These are phyloP conservation scores for Eutrigla gurnardus DNA, from an alignment of 2,797 vertebrate genomes.

Conservation along the genomic window DNA sequence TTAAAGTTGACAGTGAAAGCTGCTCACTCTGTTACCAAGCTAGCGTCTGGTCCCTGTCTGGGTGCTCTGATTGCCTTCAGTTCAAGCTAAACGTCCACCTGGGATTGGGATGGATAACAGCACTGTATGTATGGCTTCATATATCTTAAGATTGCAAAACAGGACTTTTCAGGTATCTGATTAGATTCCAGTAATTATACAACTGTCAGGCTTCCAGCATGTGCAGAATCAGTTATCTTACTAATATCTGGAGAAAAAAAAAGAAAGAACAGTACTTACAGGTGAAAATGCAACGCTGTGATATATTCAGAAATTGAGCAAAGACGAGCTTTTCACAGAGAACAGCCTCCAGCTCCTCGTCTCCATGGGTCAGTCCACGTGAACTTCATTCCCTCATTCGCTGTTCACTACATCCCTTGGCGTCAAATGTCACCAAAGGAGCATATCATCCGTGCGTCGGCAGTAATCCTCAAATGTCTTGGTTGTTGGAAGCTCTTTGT, in stretches of 20 bases:
- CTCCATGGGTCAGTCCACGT: slow-evolving; percentile 41
- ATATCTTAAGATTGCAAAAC: background rate
- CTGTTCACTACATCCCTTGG: slow-evolving; percentile 4
- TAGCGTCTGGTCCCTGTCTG: slow-evolving; percentile 24
- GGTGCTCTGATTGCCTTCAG: slow-evolving; percentile 24
- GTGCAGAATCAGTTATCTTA: background rate
- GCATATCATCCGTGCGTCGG: slow-evolving; percentile 1
- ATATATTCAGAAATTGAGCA: slow-evolving; percentile 11
- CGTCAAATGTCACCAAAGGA: slow-evolving; percentile 21
- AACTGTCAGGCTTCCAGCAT: background rate
- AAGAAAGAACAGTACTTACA: slow-evolving; percentile 64
- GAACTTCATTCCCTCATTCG: slow-evolving; percentile 43
- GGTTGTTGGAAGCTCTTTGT: slow-evolving; percentile 23
- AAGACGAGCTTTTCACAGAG: slow-evolving; percentile 45
- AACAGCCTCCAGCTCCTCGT: slow-evolving; percentile 36
- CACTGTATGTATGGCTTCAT: background rate
- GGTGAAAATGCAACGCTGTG: slow-evolving; percentile 32
- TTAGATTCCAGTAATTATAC: background rate
- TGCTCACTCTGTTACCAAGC: background rate
- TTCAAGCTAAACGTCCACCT: slow-evolving; percentile 37
- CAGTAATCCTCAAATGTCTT: slow-evolving; percentile 36
- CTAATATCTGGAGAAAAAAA: slow-evolving; percentile 17
- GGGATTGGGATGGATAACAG: slow-evolving; percentile 42
- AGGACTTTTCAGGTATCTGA: background rate
- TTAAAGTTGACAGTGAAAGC: slow-evolving; percentile 20